These are phyloP conservation scores for Lycaon pictus DNA, from an alignment of 2,113 vertebrate species.

Conservation along the genomic window DNA sequence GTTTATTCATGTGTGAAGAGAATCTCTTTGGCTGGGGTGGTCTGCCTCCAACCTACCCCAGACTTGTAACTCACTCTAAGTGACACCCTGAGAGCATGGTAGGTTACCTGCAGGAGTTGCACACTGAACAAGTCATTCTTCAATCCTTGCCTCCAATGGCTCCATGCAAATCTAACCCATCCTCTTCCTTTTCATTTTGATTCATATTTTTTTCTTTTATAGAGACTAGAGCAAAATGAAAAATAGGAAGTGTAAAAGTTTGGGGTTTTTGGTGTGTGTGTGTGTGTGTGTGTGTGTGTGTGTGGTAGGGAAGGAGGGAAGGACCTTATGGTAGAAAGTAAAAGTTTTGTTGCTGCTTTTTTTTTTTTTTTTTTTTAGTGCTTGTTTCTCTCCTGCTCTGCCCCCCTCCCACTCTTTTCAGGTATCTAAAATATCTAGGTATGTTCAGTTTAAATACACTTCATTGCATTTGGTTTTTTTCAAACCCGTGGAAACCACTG, in stretches of 20 bases:
- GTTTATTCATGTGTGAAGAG: not conserved
- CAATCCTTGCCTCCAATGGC: not conserved
- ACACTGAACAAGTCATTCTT: not conserved
- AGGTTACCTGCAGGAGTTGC: not conserved
- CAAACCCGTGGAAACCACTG: constrained; percentile 45
- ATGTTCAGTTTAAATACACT: constrained; percentile 18
- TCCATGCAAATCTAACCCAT: not conserved
- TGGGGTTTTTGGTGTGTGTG: not conserved
- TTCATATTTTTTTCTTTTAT: constrained; percentile 52
- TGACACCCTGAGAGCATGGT: not conserved
- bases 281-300: not conserved
- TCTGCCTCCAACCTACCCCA: not conserved
- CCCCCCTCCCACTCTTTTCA: not conserved
- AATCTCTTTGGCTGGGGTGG: not conserved
- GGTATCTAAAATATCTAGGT: constrained; percentile 12
- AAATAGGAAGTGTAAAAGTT: constrained; percentile 38
- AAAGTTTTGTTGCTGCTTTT: constrained; percentile 25
- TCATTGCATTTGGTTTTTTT: constrained; percentile 16
- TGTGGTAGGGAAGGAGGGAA: too few relatives aligned
- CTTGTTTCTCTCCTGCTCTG: not conserved
- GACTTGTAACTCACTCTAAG: constrained; percentile 3
- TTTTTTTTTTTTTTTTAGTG: not conserved
- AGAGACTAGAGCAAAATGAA: not conserved
- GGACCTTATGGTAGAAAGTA: constrained; percentile 35
- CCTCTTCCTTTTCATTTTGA: constrained; percentile 44